These are phyloP conservation scores for Orbicella faveolata DNA, from an alignment of 64 coral and sea anemone genomes.

Conservation along the genomic window DNA sequence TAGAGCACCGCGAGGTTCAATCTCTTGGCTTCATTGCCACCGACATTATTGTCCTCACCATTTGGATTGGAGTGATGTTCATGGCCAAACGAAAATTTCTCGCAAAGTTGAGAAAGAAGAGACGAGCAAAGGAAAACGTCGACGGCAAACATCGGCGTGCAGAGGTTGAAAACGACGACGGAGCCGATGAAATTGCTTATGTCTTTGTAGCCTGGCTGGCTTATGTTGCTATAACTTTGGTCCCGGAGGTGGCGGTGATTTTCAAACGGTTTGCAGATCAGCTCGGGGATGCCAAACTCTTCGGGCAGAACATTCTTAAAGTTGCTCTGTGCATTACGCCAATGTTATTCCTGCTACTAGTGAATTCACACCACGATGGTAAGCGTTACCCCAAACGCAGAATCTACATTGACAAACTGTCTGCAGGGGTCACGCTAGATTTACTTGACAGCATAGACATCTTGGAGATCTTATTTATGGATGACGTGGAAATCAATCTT, in stretches of 20 bases:
- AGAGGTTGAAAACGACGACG: slow-evolving; percentile 2
- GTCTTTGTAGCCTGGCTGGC: slow-evolving; percentile 90
- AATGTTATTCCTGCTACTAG: slow-evolving; percentile 74
- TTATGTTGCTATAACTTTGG: slow-evolving; percentile 77
- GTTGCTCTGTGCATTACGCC: slow-evolving; percentile 83
- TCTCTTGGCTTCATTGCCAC: slow-evolving; percentile 82
- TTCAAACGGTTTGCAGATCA: slow-evolving; percentile 88
- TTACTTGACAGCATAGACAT: slow-evolving; percentile 95
- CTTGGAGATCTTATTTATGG: slow-evolving; percentile 85
- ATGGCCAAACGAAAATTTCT: slow-evolving; percentile 56
- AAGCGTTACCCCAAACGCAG: slow-evolving; percentile 55
- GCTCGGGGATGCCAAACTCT: slow-evolving; percentile 76
- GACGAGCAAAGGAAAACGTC: slow-evolving; percentile 25
- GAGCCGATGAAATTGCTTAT: slow-evolving; percentile 80
- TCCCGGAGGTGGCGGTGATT: slow-evolving; percentile 81
- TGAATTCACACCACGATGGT: slow-evolving; percentile 85
- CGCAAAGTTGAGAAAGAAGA: slow-evolving; percentile 3
- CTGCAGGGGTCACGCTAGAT: slow-evolving; percentile 79
- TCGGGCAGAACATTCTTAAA: slow-evolving; percentile 88
- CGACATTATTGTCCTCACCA: slow-evolving; percentile 57
- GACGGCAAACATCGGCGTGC: slow-evolving; percentile 28
- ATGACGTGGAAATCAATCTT: slow-evolving; percentile 51
- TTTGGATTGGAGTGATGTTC: slow-evolving; percentile 70
- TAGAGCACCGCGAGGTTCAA: slow-evolving; percentile 13
- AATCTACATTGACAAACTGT: slow-evolving; percentile 76